Evolutionary conservation across 1,140 invertebrate species (phyloP).

Genomic region (Belonocnema kinseyi): DNA sequence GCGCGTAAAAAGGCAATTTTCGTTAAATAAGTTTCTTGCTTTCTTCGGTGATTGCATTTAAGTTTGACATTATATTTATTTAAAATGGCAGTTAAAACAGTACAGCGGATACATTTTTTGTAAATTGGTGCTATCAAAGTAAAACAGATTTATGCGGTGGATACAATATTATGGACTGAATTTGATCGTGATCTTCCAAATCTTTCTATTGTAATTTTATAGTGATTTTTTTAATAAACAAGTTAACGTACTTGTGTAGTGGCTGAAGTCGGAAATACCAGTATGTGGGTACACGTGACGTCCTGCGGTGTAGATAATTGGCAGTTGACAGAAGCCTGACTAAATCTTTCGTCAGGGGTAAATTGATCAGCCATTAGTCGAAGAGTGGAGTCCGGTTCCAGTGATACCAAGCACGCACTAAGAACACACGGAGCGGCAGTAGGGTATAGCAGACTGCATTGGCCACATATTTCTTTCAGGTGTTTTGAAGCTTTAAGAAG

Average conservation of each 20-base stretch:
- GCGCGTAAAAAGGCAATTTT: too few relatives aligned
- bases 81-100: too few relatives aligned
- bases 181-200: too few relatives aligned
- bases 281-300: conserved; percentile 97
- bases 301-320: conserved; percentile 94
- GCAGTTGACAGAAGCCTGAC: conserved; percentile 88
- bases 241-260: conserved; percentile 87
- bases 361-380: conserved; percentile 96
- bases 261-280: conserved; percentile 98
- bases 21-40: too few relatives aligned
- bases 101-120: too few relatives aligned
- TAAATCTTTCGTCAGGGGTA: conserved; percentile 93
- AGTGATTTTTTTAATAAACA: background rate
- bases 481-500: conserved; percentile 90
- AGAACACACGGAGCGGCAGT: conserved; percentile 91
- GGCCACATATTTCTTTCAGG: conserved; percentile 92
- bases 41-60: too few relatives aligned
- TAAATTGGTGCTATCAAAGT: too few relatives aligned
- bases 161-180: too few relatives aligned
- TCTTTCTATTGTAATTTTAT: background rate
- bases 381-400: conserved; percentile 95
- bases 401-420: conserved; percentile 96
- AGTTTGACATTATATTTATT: too few relatives aligned
- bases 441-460: conserved; percentile 90
- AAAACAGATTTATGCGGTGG: too few relatives aligned